These are phyloP conservation scores for Lampropteryx suffumata DNA, from an alignment of 2,888 invertebrate genomes.

Conservation along the genomic window DNA sequence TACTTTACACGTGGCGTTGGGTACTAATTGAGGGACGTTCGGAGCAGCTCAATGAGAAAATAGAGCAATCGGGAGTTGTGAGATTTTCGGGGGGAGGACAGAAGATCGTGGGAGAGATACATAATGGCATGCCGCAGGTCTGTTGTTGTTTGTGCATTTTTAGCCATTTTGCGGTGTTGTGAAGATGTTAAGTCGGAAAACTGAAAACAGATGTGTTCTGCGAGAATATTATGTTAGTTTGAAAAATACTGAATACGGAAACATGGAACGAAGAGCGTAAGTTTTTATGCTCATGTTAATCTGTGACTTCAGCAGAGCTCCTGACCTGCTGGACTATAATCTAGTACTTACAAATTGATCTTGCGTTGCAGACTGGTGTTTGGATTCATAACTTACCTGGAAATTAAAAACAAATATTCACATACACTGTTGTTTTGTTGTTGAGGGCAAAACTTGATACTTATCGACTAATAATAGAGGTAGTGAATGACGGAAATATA, in stretches of 20 bases:
- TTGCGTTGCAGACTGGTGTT: neutral
- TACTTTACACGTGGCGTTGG: constrained; percentile 71
- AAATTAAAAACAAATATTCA: constrained; percentile 9
- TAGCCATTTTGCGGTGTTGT: neutral
- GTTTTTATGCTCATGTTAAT: neutral
- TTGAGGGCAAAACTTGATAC: too few species aligned
- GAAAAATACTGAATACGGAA: too few species aligned
- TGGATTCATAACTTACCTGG: constrained; percentile 9
- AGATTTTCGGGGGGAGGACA: constrained; percentile 40
- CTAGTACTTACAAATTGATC: neutral
- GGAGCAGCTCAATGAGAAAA: constrained; percentile 58
- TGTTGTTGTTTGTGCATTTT: neutral
- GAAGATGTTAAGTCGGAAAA: too few species aligned
- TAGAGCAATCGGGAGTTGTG: constrained; percentile 32
- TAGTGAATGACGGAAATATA: too few species aligned
- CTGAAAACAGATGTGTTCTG: too few species aligned
- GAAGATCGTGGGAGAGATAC: constrained; percentile 11
- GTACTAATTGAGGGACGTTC: constrained; percentile 65
- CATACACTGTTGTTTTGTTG: too few species aligned
- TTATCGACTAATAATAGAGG: too few species aligned
- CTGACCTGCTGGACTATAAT: too few species aligned
- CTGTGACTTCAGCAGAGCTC: too few species aligned
- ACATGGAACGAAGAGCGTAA: neutral
- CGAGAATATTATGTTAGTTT: too few species aligned
- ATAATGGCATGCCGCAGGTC: constrained; percentile 10